phyloP scores from a whole-genome alignment of 2,113 vertebrate genomes.

The Aphyosemion australe region DNA sequence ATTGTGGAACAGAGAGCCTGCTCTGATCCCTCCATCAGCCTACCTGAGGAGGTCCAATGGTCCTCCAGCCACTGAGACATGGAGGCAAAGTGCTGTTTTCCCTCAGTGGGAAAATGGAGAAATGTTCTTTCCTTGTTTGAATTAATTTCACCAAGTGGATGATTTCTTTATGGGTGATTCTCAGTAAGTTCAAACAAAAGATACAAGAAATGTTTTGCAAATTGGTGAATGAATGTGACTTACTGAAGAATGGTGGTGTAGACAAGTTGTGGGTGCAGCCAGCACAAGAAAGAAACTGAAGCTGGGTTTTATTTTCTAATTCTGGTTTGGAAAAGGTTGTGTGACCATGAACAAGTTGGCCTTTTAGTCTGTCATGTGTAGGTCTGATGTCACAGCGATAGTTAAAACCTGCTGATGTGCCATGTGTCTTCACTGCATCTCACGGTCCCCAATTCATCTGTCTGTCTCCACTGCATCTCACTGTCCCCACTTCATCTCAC shows the following conservation, averaged over 20 bases:
- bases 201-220: constrained; percentile 44
- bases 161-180: not conserved
- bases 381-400: not conserved
- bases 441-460: too few species aligned
- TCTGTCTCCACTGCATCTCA: too few species aligned
- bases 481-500: too few species aligned
- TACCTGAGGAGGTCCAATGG: not conserved
- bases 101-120: constrained; percentile 14
- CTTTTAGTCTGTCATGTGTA: not conserved
- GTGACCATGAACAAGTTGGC: not conserved
- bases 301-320: not conserved
- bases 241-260: constrained; percentile 11
- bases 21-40: constrained; percentile 49
- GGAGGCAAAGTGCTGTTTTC: not conserved
- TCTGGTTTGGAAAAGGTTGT: too few species aligned
- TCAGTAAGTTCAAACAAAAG: constrained; percentile 12
- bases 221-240: constrained; percentile 24
- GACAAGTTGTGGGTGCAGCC: not conserved
- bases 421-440: not conserved
- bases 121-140: not conserved
- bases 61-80: not conserved
- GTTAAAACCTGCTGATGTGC: not conserved
- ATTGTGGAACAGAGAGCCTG: constrained; percentile 70
- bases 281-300: not conserved
- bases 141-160: constrained; percentile 22